These are phyloP conservation scores for Heteromormyrus szaboi DNA, from an alignment of 2,797 vertebrate species.

Conservation along the genomic window DNA sequence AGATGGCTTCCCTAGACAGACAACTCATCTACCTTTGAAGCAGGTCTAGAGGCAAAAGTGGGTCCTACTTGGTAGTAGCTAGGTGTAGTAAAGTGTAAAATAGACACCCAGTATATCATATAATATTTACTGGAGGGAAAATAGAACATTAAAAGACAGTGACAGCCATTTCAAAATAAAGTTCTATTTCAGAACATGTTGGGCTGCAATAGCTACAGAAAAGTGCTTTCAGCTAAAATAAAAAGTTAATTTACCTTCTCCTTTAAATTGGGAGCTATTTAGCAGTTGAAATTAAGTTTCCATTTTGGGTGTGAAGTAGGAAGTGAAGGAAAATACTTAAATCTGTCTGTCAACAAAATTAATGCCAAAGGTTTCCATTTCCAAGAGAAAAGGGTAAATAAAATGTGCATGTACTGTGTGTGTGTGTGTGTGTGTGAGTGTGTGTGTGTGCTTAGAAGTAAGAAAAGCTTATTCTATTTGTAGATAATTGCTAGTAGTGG, in stretches of 20 bases:
- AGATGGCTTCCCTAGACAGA: not conserved
- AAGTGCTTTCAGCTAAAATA: not conserved
- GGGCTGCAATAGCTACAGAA: not conserved
- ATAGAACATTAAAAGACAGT: not conserved
- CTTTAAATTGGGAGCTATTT: not conserved
- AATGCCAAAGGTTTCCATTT: conserved; percentile 27
- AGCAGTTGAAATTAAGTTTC: not conserved
- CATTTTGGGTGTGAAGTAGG: not conserved
- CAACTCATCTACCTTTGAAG: not conserved
- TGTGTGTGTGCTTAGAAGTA: not conserved
- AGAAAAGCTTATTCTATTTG: conserved; percentile 40
- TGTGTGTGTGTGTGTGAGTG: conserved; percentile 10
- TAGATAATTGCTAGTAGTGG: conserved; percentile 46
- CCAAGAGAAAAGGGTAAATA: conserved; percentile 23
- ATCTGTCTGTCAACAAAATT: conserved; percentile 13
- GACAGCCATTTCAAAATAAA: not conserved
- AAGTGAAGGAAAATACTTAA: not conserved
- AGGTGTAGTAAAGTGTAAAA: not conserved
- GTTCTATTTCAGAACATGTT: not conserved
- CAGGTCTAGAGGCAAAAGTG: not conserved
- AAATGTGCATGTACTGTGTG: conserved; percentile 7
- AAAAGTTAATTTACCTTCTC: not conserved
- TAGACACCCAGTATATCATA: not conserved
- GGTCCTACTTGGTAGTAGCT: not conserved
- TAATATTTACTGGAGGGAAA: not conserved